phyloP scores from a whole-genome alignment of 2,113 vertebrate genomes.

The Platysternon megacephalum region DNA sequence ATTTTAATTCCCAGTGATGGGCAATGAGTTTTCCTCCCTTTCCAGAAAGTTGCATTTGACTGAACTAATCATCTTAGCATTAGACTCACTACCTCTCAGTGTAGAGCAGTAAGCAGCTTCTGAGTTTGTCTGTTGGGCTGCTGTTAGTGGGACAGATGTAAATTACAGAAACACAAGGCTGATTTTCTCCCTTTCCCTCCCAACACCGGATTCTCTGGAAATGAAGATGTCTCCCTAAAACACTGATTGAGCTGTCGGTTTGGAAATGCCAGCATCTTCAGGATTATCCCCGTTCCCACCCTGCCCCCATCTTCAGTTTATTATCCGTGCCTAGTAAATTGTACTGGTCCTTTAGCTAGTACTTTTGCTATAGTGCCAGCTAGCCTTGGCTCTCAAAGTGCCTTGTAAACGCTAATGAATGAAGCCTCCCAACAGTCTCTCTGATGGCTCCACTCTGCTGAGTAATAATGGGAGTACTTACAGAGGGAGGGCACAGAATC shows the following conservation, averaged over 20 bases:
- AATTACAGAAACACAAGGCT: neutral
- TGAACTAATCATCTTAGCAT: conserved; percentile 51
- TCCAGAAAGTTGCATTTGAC: conserved; percentile 44
- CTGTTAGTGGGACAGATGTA: neutral
- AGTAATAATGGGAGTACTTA: neutral
- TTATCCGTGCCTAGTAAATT: neutral
- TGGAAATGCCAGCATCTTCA: neutral
- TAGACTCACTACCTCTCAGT: neutral
- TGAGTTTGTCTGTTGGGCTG: neutral
- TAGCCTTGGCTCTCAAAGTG: neutral
- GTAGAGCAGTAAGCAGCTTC: neutral
- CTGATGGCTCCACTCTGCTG: neutral
- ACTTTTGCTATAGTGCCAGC: neutral
- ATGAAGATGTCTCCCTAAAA: neutral
- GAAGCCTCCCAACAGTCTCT: neutral
- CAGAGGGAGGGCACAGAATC: neutral
- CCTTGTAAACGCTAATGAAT: neutral
- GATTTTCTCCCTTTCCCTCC: fast-evolving
- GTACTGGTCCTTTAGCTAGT: fast-evolving
- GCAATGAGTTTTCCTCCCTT: conserved; percentile 45
- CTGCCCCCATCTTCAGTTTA: neutral
- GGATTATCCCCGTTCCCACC: neutral
- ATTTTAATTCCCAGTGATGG: conserved; percentile 41
- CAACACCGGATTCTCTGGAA: neutral
- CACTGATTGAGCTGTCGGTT: neutral